Conservation (phyloP, 2,113 vertebrate genomes). For the Typhlomys cinereus region DNA sequence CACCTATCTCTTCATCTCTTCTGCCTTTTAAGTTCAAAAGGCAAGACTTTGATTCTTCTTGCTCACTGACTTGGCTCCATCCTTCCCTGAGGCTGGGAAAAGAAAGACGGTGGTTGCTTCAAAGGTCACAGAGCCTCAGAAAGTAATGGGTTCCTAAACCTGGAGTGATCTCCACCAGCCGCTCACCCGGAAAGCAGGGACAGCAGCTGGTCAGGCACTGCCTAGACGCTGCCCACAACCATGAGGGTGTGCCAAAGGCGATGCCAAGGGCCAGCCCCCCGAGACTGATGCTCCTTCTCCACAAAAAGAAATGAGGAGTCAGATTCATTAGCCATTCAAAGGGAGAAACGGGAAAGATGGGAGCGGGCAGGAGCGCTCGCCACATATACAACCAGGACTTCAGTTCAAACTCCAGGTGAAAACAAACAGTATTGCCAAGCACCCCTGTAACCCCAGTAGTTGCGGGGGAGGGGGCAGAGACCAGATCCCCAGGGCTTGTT, state of each 20-base stretch:
- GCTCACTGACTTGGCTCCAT: slow-evolving; percentile 26
- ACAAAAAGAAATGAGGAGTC: neutral
- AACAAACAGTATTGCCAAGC: too few relatives aligned
- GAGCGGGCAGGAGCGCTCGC: too few relatives aligned
- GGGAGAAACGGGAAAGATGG: neutral
- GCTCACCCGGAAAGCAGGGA: neutral
- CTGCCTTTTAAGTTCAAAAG: slow-evolving; percentile 27
- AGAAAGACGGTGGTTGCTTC: neutral
- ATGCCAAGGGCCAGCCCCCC: neutral
- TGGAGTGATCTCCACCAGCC: neutral
- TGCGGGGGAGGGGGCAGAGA: too few relatives aligned
- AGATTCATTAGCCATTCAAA: neutral
- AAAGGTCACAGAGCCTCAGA: neutral
- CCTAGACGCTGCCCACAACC: neutral
- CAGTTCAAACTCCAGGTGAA: too few relatives aligned
- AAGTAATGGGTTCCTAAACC: neutral
- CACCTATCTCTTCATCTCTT: neutral
- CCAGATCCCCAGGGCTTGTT: too few relatives aligned
- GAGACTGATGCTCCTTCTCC: neutral
- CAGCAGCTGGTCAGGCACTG: neutral
- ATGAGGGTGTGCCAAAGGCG: neutral
- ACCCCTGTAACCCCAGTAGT: too few relatives aligned
- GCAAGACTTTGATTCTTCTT: slow-evolving; percentile 18
- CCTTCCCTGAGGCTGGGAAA: neutral
- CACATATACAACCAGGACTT: too few relatives aligned